Evolutionary conservation across 1,140 invertebrate genomes (phyloP).

Genomic region (Brachionus koreanus): DNA sequence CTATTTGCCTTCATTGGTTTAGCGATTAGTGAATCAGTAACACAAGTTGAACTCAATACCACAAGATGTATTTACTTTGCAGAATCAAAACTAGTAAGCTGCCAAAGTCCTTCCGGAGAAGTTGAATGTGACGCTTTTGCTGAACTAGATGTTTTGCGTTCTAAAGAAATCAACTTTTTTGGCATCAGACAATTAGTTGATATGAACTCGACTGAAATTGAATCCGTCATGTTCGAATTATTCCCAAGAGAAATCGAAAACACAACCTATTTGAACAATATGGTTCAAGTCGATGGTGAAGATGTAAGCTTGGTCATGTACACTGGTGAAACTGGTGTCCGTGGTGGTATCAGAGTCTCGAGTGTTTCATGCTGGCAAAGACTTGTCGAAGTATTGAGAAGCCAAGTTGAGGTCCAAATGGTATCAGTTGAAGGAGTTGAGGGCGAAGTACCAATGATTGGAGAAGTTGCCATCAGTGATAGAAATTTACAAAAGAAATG

Average conservation of each 20-base stretch:
- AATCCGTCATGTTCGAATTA: not conserved
- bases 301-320: not conserved
- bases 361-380: slow-evolving; percentile 13
- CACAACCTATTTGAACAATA: slow-evolving; percentile 9
- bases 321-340: not conserved
- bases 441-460: not conserved
- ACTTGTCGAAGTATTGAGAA: slow-evolving; percentile 11
- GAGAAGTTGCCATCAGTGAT: slow-evolving; percentile 3
- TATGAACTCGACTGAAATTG: not conserved
- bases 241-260: slow-evolving; percentile 22
- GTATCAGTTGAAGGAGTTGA: not conserved
- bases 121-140: slow-evolving; percentile 37
- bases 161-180: not conserved
- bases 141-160: not conserved
- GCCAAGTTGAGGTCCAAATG: not conserved
- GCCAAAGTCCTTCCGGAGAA: not conserved
- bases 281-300: not conserved
- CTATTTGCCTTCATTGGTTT: not conserved
- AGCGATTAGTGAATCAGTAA: not conserved
- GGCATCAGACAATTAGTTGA: slow-evolving; percentile 7
- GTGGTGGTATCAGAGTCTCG: not conserved
- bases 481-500: slow-evolving; percentile 33
- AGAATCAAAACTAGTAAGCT: not conserved
- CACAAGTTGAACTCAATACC: not conserved
- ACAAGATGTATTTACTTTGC: slow-evolving; percentile 4